A percentile compares a stretch with the other conserved stretches of the same genome.
phyloP scores from a whole-genome alignment of 2,797 vertebrate species.

The Sparidentex hasta region DNA sequence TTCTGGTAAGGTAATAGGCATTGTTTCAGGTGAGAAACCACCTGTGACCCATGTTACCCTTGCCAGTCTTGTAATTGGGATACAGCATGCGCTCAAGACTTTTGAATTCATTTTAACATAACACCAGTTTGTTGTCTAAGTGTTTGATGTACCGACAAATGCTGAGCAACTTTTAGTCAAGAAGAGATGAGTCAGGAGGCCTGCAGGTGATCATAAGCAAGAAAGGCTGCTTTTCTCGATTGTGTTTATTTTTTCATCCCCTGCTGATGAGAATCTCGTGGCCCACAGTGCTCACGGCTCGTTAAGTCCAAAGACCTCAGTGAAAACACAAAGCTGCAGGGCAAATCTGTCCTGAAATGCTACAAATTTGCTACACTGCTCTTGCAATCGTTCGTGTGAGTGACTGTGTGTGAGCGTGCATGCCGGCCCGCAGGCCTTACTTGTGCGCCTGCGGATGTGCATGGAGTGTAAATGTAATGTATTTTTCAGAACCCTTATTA shows the following conservation, averaged over 20 bases:
- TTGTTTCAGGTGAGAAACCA: neutral
- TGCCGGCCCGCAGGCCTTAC: neutral
- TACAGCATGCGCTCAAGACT: neutral
- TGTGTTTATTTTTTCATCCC: conserved; percentile 2
- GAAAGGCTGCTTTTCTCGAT: conserved; percentile 34
- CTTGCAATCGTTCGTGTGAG: conserved; percentile 18
- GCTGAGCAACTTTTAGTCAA: conserved; percentile 6
- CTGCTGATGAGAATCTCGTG: conserved; percentile 42
- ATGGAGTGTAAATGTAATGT: conserved; percentile 42
- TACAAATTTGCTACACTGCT: conserved; percentile 12
- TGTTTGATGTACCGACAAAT: conserved; percentile 10
- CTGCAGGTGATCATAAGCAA: conserved; percentile 34
- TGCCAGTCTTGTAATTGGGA: neutral
- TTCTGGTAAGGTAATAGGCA: neutral
- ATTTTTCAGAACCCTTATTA: conserved; percentile 58
- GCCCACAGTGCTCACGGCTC: conserved; percentile 14
- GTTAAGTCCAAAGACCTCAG: conserved; percentile 7
- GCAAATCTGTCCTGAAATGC: conserved; percentile 4
- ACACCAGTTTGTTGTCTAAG: too few species aligned
- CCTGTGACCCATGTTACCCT: neutral
- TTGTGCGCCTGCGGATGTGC: conserved; percentile 23
- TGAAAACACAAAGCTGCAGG: conserved; percentile 13
- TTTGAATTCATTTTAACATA: neutral
- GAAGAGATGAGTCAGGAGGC: conserved; percentile 44
- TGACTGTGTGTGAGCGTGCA: neutral